These are phyloP conservation scores for Microctonus aethiopoides DNA, from an alignment of 2,888 invertebrate genomes.

Conservation along the genomic window DNA sequence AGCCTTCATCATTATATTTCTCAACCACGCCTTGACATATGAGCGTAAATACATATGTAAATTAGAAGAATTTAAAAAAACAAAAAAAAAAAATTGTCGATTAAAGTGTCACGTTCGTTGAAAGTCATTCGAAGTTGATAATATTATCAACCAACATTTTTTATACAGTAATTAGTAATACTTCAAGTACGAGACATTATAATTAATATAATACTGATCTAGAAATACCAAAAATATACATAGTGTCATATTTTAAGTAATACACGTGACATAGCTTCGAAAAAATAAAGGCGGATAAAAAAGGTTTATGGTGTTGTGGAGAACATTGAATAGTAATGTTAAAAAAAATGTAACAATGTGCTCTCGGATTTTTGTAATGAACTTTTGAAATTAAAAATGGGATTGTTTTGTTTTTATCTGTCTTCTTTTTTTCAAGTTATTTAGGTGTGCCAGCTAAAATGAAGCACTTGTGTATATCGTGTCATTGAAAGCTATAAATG, in stretches of 20 bases:
- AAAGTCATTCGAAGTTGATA: not conserved
- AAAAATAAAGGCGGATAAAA: too few relatives aligned
- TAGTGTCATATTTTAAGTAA: too few relatives aligned
- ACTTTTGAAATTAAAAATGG: too few relatives aligned
- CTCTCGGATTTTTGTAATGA: too few relatives aligned
- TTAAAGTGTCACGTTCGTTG: conserved; percentile 24
- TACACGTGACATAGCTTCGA: too few relatives aligned
- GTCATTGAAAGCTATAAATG: not conserved
- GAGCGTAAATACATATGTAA: not conserved
- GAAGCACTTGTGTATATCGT: not conserved
- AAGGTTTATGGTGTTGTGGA: too few relatives aligned
- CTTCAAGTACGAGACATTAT: not conserved
- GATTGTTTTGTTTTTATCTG: too few relatives aligned
- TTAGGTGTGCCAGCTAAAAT: too few relatives aligned
- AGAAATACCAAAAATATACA: conserved; percentile 8
- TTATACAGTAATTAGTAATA: conserved; percentile 4
- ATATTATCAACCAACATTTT: conserved; percentile 3
- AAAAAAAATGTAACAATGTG: too few relatives aligned
- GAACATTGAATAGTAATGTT: too few relatives aligned
- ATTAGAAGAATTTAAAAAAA: not conserved
- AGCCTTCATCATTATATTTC: not conserved
- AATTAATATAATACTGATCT: conserved; percentile 16
- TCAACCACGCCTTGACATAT: not conserved
- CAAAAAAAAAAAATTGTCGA: conserved; percentile 31
- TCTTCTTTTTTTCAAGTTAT: too few relatives aligned